Evolutionary conservation across 2,888 invertebrate genomes (phyloP).

Genomic region (Drosophila neotestacea): DNA sequence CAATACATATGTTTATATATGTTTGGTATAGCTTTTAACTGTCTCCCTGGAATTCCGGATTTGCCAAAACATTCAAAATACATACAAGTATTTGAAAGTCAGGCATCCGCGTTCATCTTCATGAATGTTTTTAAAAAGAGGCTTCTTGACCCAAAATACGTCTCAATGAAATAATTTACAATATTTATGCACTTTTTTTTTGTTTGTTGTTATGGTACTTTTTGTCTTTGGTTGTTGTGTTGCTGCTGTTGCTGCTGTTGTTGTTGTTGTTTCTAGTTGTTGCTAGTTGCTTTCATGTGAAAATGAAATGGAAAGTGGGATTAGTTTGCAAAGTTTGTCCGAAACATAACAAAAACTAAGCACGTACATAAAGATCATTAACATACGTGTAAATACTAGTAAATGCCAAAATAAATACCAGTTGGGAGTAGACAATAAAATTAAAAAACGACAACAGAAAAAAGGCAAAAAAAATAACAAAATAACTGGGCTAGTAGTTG

Average conservation of each 20-base stretch:
- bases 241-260: not conserved
- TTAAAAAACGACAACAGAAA: not conserved
- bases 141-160: constrained; percentile 11
- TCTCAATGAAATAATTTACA: constrained; percentile 9
- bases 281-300: constrained; percentile 24
- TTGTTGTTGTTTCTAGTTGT: constrained; percentile 3
- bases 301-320: constrained; percentile 74
- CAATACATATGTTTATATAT: too few species aligned
- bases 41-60: not conserved
- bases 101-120: not conserved
- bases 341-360: constrained; percentile 32
- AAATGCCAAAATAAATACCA: constrained; percentile 36
- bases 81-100: not conserved
- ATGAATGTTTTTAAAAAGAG: not conserved
- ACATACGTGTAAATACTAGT: constrained; percentile 38
- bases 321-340: constrained; percentile 33
- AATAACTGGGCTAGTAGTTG: constrained; percentile 24
- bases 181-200: constrained; percentile 19
- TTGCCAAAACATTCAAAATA: not conserved
- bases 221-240: not conserved
- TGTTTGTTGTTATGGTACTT: not conserved
- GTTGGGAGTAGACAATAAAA: constrained; percentile 16
- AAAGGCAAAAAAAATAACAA: constrained; percentile 2
- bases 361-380: constrained; percentile 59
- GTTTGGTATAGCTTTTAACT: not conserved